Base-by-base conservation (phyloP, 35 echinoderm and acorn worm genomes). In the Stichopus chloronotus region DNA sequence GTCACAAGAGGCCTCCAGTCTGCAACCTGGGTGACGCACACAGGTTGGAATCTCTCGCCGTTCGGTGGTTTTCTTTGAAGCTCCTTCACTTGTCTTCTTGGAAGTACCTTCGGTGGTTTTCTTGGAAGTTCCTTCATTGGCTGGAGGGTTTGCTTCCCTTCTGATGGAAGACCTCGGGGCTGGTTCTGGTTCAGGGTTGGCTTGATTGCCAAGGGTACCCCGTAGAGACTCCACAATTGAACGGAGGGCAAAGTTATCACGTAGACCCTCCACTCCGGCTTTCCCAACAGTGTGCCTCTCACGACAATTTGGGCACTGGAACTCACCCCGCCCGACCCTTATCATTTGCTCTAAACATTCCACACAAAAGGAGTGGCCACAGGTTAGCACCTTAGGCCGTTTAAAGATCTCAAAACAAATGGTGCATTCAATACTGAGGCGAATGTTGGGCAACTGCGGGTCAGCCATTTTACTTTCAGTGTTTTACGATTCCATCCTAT, bases 381-480 rank as follows among this genome's bases (percentile, higher is more conserved):
- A 91, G 8, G 11, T 79, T 58, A 91, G 16, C 53, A 91, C 90
- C 21, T 91, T 91, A 5, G 90, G 90, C 8, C 71, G 43, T 7
- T 79, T 77, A n/a, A 91, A 91, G 14, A 91, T 91, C 57, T 91
- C 90, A 21, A 57, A 19, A 59, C 90, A 91, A 21, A 91, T 16
- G 4, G 90, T 59, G 53, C 90, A 91, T 25, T 91, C 71, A n/a
- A 91, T 90, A 25, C 23, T 79, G 16, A 85, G 82, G 19, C 55
- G 82, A 55, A 85, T 23, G 55, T 59, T 58, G 17, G 82, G 82
- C 4, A 53, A n/a, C 9, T 30, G 23, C 53, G 20, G 13, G 17
- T 85, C 82, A 17, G 16, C 55, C 82, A 85, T 85, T 20, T 57
- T 85, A 4, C 30, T 43, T 0, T 43, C 30, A 43, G 30, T 43